A percentile compares a stretch with the other conserved stretches of the same genome.
phyloP scores from a whole-genome alignment of 1,140 invertebrate genomes.

The Lineus longissimus region DNA sequence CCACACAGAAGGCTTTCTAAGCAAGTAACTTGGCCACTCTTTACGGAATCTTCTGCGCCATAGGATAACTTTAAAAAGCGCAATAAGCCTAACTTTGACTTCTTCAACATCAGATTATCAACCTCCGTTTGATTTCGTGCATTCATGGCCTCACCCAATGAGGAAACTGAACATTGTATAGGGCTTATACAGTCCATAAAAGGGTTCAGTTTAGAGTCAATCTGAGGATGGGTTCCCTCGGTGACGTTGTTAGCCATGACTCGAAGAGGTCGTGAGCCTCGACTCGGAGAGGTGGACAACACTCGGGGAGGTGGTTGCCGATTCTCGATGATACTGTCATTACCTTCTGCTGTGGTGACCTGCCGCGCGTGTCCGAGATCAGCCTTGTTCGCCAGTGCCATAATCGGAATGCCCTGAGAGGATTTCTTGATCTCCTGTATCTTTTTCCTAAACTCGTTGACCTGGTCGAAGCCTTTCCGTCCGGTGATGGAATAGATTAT shows the following conservation, averaged over 20 bases:
- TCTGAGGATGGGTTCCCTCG: not conserved
- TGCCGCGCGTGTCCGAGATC: conserved; percentile 39
- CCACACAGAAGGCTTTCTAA: too few relatives aligned
- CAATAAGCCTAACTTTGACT: not conserved
- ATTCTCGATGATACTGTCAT: not conserved
- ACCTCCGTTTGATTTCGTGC: too few relatives aligned
- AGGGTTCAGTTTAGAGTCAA: too few relatives aligned
- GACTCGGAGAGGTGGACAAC: too few relatives aligned
- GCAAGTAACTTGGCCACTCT: not conserved
- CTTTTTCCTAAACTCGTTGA: conserved; percentile 28
- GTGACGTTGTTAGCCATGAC: too few relatives aligned
- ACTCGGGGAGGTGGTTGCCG: too few relatives aligned
- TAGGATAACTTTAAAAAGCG: not conserved
- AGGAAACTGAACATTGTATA: too few relatives aligned
- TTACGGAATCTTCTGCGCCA: not conserved
- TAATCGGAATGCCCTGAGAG: conserved; percentile 26
- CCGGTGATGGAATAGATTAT: conserved; percentile 93
- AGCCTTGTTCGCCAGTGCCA: conserved; percentile 39
- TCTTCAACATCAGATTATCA: too few relatives aligned
- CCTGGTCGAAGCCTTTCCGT: conserved; percentile 68
- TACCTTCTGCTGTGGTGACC: conserved; percentile 38
- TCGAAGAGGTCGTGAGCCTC: not conserved
- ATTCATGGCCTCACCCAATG: too few relatives aligned
- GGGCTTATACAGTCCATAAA: too few relatives aligned
- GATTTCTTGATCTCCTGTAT: conserved; percentile 37